Percentiles rank a stretch among this genome's conserved stretches.
Conservation (phyloP, 2,113 vertebrate species). For the Chionodraco myersi region DNA sequence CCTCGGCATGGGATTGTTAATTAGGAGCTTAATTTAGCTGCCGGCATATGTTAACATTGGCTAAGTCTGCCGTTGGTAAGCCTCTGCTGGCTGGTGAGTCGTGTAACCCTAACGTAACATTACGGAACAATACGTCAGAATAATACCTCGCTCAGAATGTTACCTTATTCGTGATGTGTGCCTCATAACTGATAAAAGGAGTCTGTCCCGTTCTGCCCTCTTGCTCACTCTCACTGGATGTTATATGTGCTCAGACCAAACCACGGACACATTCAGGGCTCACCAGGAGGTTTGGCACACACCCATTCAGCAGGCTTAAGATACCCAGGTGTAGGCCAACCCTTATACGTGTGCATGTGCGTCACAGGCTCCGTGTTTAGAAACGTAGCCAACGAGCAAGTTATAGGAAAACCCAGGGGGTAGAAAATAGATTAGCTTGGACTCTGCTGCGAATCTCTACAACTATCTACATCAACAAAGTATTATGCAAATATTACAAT, state of each 20-base stretch:
- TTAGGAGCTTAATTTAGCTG: conserved; percentile 85
- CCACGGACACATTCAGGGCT: conserved; percentile 25
- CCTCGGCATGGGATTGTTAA: conserved; percentile 81
- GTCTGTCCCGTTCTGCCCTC: background rate
- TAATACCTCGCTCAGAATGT: background rate
- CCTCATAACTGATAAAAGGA: background rate
- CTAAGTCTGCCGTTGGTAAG: conserved; percentile 75
- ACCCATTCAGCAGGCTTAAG: conserved; percentile 49
- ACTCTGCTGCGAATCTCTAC: conserved; percentile 30
- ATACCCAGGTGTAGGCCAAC: conserved; percentile 70
- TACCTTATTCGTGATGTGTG: background rate
- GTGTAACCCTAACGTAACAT: conserved; percentile 55
- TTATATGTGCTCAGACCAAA: conserved; percentile 1
- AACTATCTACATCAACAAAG: conserved; percentile 16
- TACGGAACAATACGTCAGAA: conserved; percentile 31
- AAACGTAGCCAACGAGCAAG: conserved; percentile 71
- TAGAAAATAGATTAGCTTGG: conserved; percentile 56
- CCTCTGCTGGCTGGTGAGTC: conserved; percentile 65
- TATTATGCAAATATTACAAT: background rate
- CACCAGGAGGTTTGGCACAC: conserved; percentile 45
- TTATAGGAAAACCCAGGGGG: conserved; percentile 68
- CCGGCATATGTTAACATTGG: conserved; percentile 83
- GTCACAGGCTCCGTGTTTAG: conserved; percentile 74
- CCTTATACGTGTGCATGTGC: conserved; percentile 54
- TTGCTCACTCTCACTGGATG: background rate